phyloP scores from a whole-genome alignment of 1,140 invertebrate genomes.

The Hermatobates lingyangjiaoensis region DNA sequence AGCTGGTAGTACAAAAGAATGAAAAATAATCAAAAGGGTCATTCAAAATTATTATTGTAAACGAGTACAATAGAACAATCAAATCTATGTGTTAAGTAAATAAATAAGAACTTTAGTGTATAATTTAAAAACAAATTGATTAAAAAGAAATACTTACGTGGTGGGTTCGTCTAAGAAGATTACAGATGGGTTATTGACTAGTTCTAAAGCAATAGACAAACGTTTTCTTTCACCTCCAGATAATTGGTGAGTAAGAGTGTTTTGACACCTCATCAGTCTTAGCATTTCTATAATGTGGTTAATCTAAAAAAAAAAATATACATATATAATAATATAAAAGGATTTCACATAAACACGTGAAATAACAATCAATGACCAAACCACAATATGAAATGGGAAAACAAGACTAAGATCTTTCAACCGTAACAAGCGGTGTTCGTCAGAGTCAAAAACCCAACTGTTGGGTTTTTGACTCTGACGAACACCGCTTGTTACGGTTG shows the following conservation, averaged over 20 bases:
- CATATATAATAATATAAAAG: not conserved
- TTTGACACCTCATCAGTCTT: slow-evolving; percentile 34
- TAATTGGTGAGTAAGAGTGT: slow-evolving; percentile 50
- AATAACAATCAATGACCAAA: not conserved
- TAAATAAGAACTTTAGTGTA: no score
- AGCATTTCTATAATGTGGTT: slow-evolving; percentile 47
- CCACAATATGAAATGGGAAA: not conserved
- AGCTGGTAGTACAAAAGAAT: no score
- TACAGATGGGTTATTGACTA: slow-evolving; percentile 88
- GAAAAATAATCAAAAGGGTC: no score
- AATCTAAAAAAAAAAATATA: slow-evolving; percentile 31
- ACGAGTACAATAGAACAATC: no score
- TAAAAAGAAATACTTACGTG: slow-evolving; percentile 46
- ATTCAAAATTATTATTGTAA: no score
- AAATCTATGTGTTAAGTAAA: no score
- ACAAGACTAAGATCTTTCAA: not conserved
- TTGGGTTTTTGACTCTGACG: not conserved
- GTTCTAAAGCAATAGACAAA: slow-evolving; percentile 75
- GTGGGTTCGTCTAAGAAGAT: slow-evolving; percentile 68
- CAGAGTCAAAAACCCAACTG: not conserved
- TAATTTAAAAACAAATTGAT: no score
- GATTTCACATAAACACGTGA: not conserved
- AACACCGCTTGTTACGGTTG: not conserved
- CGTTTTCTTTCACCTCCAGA: slow-evolving; percentile 86
- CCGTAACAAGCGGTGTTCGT: not conserved